phyloP scores from a whole-genome alignment of 2,888 invertebrate species.

The Leucozona laternaria region DNA sequence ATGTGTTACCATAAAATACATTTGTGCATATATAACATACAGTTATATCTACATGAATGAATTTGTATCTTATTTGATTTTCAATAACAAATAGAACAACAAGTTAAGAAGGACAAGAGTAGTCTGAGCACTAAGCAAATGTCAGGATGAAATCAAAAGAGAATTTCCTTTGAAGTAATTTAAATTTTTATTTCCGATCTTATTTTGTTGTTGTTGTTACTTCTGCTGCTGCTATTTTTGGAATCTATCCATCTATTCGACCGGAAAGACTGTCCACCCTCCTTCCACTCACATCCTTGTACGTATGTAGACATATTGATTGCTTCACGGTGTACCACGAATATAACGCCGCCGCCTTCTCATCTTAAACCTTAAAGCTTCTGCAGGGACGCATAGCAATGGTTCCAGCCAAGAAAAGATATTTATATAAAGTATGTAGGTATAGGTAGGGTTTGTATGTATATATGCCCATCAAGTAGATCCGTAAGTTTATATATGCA shows the following conservation, averaged over 20 bases:
- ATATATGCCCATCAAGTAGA: constrained; percentile 13
- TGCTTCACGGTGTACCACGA: constrained; percentile 52
- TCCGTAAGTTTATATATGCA: constrained; percentile 60
- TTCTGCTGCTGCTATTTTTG: neutral
- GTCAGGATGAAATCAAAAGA: constrained; percentile 65
- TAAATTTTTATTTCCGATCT: constrained; percentile 61
- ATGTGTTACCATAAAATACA: neutral
- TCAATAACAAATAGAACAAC: constrained; percentile 5
- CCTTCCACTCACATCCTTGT: constrained; percentile 42
- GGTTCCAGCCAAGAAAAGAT: neutral
- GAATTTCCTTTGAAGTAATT: constrained; percentile 66
- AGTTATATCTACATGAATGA: constrained; percentile 3
- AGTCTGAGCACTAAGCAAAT: constrained; percentile 33
- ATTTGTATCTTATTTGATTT: constrained; percentile 3
- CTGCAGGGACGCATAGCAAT: neutral
- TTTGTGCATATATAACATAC: neutral
- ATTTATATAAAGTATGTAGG: neutral
- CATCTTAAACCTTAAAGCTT: neutral
- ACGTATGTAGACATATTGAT: neutral
- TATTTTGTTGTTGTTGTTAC: neutral
- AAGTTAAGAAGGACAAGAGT: constrained; percentile 10
- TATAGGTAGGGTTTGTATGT: no score
- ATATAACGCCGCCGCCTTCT: constrained; percentile 6
- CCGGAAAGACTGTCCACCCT: constrained; percentile 45
- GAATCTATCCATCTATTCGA: constrained; percentile 21